Conservation (phyloP, 2,797 vertebrate genomes). For the Microcaecilia unicolor region DNA sequence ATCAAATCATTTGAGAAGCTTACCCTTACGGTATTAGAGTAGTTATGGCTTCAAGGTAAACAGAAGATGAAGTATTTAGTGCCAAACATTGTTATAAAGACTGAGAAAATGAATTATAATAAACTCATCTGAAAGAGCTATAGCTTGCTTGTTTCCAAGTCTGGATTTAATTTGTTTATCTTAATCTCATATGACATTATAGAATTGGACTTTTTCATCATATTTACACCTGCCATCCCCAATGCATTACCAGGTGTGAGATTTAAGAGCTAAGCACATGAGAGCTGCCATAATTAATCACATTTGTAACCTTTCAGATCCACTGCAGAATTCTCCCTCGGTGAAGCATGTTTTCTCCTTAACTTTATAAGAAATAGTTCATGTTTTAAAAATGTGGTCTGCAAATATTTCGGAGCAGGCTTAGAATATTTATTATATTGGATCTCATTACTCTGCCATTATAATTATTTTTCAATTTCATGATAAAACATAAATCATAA, state of each 20-base stretch:
- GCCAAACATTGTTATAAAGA: neutral
- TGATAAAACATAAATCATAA: too few species aligned
- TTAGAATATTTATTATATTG: too few species aligned
- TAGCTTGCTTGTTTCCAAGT: conserved; percentile 1
- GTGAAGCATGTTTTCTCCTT: conserved; percentile 33
- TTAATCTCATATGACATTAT: conserved; percentile 25
- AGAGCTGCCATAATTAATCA: conserved; percentile 49
- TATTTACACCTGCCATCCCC: conserved; percentile 36
- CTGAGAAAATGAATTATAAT: neutral
- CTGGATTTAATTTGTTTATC: conserved; percentile 18
- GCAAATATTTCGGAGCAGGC: too few species aligned
- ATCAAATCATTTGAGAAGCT: conserved; percentile 4
- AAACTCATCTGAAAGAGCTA: neutral
- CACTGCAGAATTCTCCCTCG: conserved; percentile 29
- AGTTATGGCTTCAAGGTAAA: conserved; percentile 1
- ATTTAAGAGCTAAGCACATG: conserved; percentile 47
- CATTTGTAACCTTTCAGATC: conserved; percentile 46
- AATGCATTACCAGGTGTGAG: conserved; percentile 43
- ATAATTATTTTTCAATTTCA: too few species aligned
- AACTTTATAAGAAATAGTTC: conserved; percentile 13
- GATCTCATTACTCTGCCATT: too few species aligned
- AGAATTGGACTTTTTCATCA: conserved; percentile 31
- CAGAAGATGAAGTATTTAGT: neutral
- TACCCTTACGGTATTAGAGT: neutral
- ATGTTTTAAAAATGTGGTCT: neutral